Conservation (phyloP, 2,888 invertebrate species). For the Mythimna pallens region DNA sequence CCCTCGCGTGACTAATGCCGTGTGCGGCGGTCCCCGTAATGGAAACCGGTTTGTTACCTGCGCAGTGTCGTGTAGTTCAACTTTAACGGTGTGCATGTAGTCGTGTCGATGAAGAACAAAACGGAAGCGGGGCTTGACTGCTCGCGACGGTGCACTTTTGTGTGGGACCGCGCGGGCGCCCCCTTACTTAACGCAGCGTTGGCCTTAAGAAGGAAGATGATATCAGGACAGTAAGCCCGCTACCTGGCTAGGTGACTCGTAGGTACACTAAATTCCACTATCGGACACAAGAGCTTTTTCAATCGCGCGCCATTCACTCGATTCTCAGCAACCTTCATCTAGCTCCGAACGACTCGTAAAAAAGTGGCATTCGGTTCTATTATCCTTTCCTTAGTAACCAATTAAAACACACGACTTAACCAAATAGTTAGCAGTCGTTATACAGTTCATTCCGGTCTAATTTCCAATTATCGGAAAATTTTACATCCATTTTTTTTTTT, state of each 20-base stretch:
- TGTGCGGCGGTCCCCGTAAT: too few relatives aligned
- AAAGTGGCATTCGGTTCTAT: background rate
- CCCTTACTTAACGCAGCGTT: too few relatives aligned
- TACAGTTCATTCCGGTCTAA: background rate
- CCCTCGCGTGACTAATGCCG: too few relatives aligned
- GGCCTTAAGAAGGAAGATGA: too few relatives aligned
- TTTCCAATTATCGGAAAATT: background rate
- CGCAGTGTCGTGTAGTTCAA: too few relatives aligned
- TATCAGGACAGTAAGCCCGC: too few relatives aligned
- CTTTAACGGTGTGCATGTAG: too few relatives aligned
- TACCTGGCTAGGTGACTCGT: background rate
- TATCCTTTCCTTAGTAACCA: background rate
- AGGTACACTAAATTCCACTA: background rate
- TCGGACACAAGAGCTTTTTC: background rate
- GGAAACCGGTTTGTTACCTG: too few relatives aligned
- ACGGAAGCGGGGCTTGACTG: too few relatives aligned
- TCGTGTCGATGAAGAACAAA: too few relatives aligned
- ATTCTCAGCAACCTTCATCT: background rate
- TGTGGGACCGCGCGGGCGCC: too few relatives aligned
- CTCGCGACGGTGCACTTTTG: too few relatives aligned
- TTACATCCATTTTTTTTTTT: background rate
- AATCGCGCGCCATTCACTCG: background rate
- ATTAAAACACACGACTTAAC: background rate
- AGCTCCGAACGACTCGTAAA: background rate
- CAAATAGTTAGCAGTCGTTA: background rate